These are phyloP conservation scores for Corythornis vintsioides DNA, from an alignment of 2,113 vertebrate genomes.

Conservation along the genomic window DNA sequence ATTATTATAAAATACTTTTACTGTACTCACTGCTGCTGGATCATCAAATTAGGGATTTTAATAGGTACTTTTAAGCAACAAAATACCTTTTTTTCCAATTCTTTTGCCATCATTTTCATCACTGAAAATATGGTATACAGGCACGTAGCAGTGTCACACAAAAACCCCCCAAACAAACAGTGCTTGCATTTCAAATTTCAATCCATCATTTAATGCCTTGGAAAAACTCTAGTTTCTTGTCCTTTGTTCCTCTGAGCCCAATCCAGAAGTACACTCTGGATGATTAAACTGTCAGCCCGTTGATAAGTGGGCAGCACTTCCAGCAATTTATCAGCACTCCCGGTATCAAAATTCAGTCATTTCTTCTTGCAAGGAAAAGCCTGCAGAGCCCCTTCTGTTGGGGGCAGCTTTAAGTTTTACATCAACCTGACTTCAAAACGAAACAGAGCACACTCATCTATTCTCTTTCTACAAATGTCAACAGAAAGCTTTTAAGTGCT, in stretches of 20 bases:
- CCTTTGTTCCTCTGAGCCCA: constrained; percentile 27
- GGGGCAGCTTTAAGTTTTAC: constrained; percentile 34
- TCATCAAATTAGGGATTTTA: neutral
- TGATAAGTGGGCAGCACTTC: constrained; percentile 75
- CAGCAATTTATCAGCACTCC: constrained; percentile 76
- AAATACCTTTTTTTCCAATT: fast-evolving
- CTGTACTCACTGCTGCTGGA: neutral
- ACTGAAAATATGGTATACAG: neutral
- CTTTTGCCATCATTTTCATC: neutral
- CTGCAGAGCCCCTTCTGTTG: constrained; percentile 55
- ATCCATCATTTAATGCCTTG: neutral
- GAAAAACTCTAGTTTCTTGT: neutral
- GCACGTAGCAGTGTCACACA: neutral
- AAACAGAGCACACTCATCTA: constrained; percentile 38
- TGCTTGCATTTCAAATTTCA: neutral
- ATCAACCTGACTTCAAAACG: constrained; percentile 42
- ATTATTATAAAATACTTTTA: neutral
- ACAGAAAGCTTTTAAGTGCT: constrained; percentile 59
- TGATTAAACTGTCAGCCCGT: constrained; percentile 80
- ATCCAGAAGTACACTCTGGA: constrained; percentile 46
- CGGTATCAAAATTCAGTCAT: constrained; percentile 75
- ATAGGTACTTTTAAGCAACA: neutral
- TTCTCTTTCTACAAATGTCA: constrained; percentile 51
- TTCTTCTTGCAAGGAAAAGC: constrained; percentile 53
- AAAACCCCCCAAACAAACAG: neutral